Conservation (phyloP, 2,797 vertebrate genomes). For the Oryzias sinensis region DNA sequence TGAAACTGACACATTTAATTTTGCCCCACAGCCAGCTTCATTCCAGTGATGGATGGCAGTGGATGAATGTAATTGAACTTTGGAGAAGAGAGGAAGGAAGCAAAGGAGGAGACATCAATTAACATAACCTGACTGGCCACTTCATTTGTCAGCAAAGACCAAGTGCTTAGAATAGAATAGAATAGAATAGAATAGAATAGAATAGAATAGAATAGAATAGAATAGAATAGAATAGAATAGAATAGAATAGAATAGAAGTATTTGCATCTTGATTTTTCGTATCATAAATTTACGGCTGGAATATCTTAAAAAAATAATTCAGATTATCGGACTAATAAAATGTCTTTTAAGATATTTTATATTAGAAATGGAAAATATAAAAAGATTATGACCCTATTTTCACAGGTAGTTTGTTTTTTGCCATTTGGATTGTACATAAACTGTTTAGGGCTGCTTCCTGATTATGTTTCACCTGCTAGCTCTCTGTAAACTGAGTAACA, state of each 20-base stretch:
- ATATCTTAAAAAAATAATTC: too few relatives aligned
- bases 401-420: too few relatives aligned
- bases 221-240: background rate
- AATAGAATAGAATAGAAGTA: background rate
- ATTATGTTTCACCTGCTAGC: too few relatives aligned
- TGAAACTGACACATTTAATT: slow-evolving; percentile 82
- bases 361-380: too few relatives aligned
- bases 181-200: slow-evolving; percentile 31
- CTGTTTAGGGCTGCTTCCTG: too few relatives aligned
- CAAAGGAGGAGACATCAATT: slow-evolving; percentile 74
- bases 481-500: too few relatives aligned
- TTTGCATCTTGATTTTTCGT: too few relatives aligned
- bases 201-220: slow-evolving; percentile 28
- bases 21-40: slow-evolving; percentile 73
- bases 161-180: slow-evolving; percentile 40
- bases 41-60: slow-evolving; percentile 80
- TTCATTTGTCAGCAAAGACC: slow-evolving; percentile 72
- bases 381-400: too few relatives aligned
- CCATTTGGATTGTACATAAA: too few relatives aligned
- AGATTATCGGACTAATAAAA: too few relatives aligned
- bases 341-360: too few relatives aligned
- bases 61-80: slow-evolving; percentile 81
- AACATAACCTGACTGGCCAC: slow-evolving; percentile 71
- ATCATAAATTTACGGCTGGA: too few relatives aligned
- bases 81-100: slow-evolving; percentile 76